phyloP scores from a whole-genome alignment of 1,140 invertebrate genomes.

The Anastatus disparis region DNA sequence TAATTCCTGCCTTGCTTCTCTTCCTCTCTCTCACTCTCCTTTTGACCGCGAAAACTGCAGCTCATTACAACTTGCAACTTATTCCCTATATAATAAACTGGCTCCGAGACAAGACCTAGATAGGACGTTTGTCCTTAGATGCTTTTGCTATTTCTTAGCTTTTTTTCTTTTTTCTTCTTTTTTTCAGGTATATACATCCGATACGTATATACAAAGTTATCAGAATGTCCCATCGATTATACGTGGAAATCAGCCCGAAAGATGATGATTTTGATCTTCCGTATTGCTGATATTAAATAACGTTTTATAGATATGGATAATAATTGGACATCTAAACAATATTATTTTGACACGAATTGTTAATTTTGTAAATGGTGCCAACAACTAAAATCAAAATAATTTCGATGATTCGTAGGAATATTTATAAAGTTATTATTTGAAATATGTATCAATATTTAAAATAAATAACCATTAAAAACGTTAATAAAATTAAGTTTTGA shows the following conservation, averaged over 20 bases:
- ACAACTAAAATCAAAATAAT: too few species aligned
- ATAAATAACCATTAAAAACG: too few species aligned
- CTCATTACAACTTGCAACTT: constrained; percentile 64
- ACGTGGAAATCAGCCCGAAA: constrained; percentile 18
- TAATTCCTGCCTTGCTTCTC: constrained; percentile 45
- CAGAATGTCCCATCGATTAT: constrained; percentile 25
- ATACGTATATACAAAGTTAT: constrained; percentile 36
- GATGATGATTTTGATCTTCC: constrained; percentile 4
- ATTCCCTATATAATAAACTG: constrained; percentile 46
- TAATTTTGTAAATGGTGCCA: not conserved
- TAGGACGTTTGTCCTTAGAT: constrained; percentile 36
- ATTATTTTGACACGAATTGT: constrained; percentile 32
- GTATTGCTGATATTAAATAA: constrained; percentile 24
- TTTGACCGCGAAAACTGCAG: constrained; percentile 61
- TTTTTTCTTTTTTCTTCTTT: too few species aligned
- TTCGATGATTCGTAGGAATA: too few species aligned
- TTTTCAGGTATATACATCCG: constrained; percentile 37
- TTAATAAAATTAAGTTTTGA: too few species aligned
- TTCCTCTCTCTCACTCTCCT: too few species aligned
- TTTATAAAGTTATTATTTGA: too few species aligned
- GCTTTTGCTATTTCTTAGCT: constrained; percentile 34
- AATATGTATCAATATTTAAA: too few species aligned
- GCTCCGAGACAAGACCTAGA: constrained; percentile 34
- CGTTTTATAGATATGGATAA: constrained; percentile 24
- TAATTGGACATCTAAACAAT: constrained; percentile 32